Conservation (phyloP, 2,797 vertebrate species). For the Gallinago stenura region DNA sequence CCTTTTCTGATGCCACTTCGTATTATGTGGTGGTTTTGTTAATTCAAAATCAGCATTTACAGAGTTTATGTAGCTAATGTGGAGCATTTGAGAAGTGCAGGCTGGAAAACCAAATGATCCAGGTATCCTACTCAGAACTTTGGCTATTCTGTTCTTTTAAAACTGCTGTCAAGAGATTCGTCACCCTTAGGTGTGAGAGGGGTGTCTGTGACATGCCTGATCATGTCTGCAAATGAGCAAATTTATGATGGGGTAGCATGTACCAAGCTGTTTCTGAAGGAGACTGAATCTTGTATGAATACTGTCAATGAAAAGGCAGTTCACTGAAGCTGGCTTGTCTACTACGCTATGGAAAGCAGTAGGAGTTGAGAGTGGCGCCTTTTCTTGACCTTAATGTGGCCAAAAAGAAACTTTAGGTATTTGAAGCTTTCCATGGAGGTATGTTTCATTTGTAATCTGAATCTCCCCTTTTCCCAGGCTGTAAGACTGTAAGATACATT, state of each 20-base stretch:
- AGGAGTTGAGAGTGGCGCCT: background rate
- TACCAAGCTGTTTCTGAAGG: background rate
- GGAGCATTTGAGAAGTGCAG: background rate
- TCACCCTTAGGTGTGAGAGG: background rate
- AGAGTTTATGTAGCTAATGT: background rate
- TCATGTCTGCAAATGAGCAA: background rate
- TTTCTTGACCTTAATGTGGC: background rate
- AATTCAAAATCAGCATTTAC: background rate
- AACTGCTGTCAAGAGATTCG: background rate
- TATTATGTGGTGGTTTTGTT: background rate
- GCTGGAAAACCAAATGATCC: background rate
- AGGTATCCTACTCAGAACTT: background rate
- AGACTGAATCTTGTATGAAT: background rate
- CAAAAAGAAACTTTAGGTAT: background rate
- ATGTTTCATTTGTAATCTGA: background rate
- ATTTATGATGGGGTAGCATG: background rate
- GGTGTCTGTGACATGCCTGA: background rate
- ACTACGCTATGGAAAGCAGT: background rate
- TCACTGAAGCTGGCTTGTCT: background rate
- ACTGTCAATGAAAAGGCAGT: background rate
- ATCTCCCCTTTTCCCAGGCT: background rate
- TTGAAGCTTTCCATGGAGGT: background rate
- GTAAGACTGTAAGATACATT: fast-evolving
- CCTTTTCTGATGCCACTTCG: background rate
- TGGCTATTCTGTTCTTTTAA: background rate